phyloP scores from a whole-genome alignment of 2,113 vertebrate genomes.

The Motacilla alba region DNA sequence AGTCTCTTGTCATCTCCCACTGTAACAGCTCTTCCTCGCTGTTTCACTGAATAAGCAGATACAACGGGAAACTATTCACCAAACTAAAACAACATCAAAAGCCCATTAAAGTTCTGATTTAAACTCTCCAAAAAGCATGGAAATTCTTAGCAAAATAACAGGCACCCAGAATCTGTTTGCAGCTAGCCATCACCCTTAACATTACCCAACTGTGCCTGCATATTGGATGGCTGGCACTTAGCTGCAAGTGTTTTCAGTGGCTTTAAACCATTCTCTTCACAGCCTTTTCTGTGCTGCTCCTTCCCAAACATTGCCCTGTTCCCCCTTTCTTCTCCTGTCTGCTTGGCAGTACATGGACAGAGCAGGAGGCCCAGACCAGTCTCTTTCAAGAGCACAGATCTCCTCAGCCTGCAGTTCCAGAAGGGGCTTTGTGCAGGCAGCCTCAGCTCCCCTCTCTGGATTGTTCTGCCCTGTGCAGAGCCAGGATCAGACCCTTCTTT shows the following conservation, averaged over 20 bases:
- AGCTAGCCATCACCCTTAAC: constrained; percentile 43
- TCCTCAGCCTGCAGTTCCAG: too few species aligned
- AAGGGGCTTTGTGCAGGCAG: neutral
- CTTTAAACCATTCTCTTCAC: neutral
- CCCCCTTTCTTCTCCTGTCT: neutral
- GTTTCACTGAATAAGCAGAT: constrained; percentile 72
- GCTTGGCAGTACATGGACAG: neutral
- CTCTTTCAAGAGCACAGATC: neutral
- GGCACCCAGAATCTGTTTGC: constrained; percentile 13
- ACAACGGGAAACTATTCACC: constrained; percentile 60
- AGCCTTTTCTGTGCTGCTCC: neutral
- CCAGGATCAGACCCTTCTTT: neutral
- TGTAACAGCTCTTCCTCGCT: constrained; percentile 39
- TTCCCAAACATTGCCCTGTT: neutral
- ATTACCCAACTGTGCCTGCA: constrained; percentile 16
- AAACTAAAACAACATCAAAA: constrained; percentile 64
- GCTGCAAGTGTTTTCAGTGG: neutral
- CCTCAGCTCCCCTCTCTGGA: neutral
- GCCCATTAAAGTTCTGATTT: constrained; percentile 66
- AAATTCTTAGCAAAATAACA: constrained; percentile 38
- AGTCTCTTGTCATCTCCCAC: constrained; percentile 63
- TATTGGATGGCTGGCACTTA: constrained; percentile 14
- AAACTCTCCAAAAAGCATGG: constrained; percentile 44
- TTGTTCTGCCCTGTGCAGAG: neutral
- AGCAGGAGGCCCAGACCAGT: neutral